Conservation (phyloP, 2,797 vertebrate species). For the Propithecus deckenii region DNA sequence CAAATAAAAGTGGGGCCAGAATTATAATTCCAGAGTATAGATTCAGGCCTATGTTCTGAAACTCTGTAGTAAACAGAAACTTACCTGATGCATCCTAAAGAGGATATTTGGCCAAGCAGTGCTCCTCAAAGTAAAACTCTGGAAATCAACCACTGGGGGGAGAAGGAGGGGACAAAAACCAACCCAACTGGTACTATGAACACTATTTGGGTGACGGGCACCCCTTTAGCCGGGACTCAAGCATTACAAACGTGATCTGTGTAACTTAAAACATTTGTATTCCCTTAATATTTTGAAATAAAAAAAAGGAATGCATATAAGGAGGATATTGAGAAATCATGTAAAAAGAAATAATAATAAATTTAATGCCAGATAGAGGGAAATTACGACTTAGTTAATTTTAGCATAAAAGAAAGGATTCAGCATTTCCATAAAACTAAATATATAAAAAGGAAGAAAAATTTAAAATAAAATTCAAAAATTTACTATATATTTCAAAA, state of each 20-base stretch:
- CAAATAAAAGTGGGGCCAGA: not conserved
- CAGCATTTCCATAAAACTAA: not conserved
- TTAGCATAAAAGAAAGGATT: not conserved
- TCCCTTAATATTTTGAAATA: not conserved
- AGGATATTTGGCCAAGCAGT: not conserved
- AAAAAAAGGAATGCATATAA: not conserved
- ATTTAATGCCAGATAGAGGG: not conserved
- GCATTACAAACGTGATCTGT: no score
- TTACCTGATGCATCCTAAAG: not conserved
- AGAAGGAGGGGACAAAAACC: no score
- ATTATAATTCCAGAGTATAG: not conserved
- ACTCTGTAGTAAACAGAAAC: not conserved
- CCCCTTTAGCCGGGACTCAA: no score
- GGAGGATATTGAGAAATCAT: not conserved
- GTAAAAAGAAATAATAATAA: not conserved
- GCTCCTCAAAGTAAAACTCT: not conserved
- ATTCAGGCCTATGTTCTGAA: not conserved
- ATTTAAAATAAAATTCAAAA: not conserved
- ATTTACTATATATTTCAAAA: no score
- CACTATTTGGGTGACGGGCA: not conserved
- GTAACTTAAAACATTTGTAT: not conserved
- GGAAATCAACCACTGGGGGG: no score
- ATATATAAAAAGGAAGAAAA: not conserved
- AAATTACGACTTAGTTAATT: not conserved
- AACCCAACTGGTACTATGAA: not conserved